phyloP scores from a whole-genome alignment of 2,888 invertebrate species.

The Fissipunctia ypsillon region DNA sequence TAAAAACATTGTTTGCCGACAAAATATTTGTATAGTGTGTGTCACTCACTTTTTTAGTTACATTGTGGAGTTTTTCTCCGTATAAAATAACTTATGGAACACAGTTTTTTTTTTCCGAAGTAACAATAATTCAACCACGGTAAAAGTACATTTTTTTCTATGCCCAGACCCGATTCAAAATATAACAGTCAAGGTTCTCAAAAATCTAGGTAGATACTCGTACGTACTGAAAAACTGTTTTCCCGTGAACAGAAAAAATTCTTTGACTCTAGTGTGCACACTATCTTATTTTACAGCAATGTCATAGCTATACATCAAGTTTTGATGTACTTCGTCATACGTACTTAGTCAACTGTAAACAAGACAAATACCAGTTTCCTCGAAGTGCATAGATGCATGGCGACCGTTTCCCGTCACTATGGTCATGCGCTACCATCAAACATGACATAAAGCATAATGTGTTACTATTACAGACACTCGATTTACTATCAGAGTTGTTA shows the following conservation, averaged over 20 bases:
- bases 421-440: constrained; percentile 30
- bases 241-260: not conserved
- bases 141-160: not conserved
- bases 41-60: constrained; percentile 23
- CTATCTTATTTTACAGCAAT: not conserved
- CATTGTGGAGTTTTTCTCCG: not conserved
- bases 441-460: constrained; percentile 13
- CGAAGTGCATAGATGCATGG: constrained; percentile 7
- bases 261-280: not conserved
- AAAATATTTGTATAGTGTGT: constrained; percentile 44
- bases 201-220: not conserved
- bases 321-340: not conserved
- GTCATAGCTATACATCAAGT: not conserved
- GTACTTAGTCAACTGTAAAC: constrained; percentile 3
- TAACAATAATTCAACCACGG: no score
- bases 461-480: not conserved
- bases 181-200: not conserved
- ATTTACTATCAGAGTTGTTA: constrained; percentile 11
- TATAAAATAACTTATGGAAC: not conserved
- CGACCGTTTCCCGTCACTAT: constrained; percentile 20
- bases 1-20: constrained; percentile 46
- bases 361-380: constrained; percentile 26
- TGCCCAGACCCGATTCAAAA: not conserved
- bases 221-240: not conserved
- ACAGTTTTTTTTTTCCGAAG: not conserved